These are phyloP conservation scores for Apotomis capreana DNA, from an alignment of 2,888 invertebrate species.

Conservation along the genomic window DNA sequence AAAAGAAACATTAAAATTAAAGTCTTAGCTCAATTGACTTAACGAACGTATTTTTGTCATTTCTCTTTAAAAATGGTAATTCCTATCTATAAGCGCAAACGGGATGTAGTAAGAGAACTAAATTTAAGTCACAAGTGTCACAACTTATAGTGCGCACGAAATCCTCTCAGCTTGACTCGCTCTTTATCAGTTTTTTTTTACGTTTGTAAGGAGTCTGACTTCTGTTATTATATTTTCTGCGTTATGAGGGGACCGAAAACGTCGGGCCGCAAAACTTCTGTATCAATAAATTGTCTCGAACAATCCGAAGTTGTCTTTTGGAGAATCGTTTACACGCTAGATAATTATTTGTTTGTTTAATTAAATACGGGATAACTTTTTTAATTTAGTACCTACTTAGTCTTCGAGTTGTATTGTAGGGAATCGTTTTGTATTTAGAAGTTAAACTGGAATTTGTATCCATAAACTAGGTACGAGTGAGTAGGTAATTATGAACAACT, in stretches of 20 bases:
- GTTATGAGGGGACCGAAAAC: conserved; percentile 39
- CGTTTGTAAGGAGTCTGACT: not conserved
- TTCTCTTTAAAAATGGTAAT: too few species aligned
- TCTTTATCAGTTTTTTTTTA: too few species aligned
- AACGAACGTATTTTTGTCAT: too few species aligned
- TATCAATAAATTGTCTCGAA: conserved; percentile 42
- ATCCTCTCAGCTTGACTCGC: too few species aligned
- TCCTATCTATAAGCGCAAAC: too few species aligned
- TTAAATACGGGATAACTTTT: conserved; percentile 39
- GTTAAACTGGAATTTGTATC: not conserved
- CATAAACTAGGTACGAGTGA: not conserved
- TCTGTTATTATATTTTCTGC: conserved; percentile 15
- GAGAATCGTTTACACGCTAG: conserved; percentile 40
- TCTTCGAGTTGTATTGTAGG: conserved; percentile 10
- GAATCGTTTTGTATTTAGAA: conserved; percentile 22
- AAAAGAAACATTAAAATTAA: too few species aligned
- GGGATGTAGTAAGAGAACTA: too few species aligned
- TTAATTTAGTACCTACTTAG: conserved; percentile 30
- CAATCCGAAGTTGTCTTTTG: conserved; percentile 40
- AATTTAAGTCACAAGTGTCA: too few species aligned
- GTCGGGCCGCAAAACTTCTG: conserved; percentile 41
- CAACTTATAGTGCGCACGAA: too few species aligned
- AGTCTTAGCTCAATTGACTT: too few species aligned
- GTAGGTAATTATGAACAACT: not conserved
- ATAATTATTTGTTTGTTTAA: conserved; percentile 42